phyloP scores from a whole-genome alignment of 2,888 invertebrate genomes.

The Diploptera punctata region DNA sequence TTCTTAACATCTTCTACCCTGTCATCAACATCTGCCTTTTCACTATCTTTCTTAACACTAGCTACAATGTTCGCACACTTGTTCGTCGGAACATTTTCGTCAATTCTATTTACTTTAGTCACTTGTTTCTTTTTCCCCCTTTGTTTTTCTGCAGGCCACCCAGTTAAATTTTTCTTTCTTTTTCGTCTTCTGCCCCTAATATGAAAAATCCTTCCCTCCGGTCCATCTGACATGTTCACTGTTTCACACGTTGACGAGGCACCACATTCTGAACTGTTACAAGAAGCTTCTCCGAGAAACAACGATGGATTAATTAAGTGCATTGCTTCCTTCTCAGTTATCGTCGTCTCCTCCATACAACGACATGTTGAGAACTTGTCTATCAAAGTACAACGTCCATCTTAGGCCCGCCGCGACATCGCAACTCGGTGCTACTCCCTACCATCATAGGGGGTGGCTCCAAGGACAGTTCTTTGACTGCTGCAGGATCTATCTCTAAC shows the following conservation, averaged over 20 bases:
- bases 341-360: conserved; percentile 39
- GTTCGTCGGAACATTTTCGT: neutral
- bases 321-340: neutral
- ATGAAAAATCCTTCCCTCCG: conserved; percentile 17
- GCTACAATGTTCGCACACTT: neutral
- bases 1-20: no score
- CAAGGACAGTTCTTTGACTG: conserved; percentile 38
- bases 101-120: neutral
- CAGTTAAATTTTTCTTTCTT: conserved; percentile 78
- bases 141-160: conserved; percentile 70
- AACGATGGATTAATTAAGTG: conserved; percentile 3
- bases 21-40: neutral
- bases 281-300: conserved; percentile 41
- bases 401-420: conserved; percentile 38
- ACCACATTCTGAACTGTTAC: conserved; percentile 48
- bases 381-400: conserved; percentile 36
- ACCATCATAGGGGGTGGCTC: conserved; percentile 7
- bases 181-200: conserved; percentile 54
- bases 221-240: conserved; percentile 17
- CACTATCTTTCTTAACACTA: neutral
- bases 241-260: conserved; percentile 44
- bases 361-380: conserved; percentile 32
- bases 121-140: conserved; percentile 46
- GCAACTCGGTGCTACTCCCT: conserved; percentile 18
- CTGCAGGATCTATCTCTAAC: conserved; percentile 42